Percentiles rank a stretch among this genome's conserved stretches.
phyloP scores from a whole-genome alignment of 2,888 invertebrate species.

The Cephus sareptanus region DNA sequence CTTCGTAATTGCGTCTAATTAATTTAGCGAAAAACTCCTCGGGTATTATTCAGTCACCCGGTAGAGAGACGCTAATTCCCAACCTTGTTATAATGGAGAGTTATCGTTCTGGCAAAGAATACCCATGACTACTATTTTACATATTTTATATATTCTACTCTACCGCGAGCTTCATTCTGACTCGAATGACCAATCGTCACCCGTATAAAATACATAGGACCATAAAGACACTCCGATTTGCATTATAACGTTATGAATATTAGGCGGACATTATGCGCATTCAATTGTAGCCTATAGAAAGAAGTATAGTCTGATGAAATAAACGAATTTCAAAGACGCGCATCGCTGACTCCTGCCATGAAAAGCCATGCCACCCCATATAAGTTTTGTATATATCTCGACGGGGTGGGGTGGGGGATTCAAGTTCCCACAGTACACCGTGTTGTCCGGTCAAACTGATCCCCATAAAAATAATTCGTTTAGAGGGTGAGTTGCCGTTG shows the following conservation, averaged over 20 bases:
- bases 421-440: conserved; percentile 23
- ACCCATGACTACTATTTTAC: not conserved
- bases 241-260: not conserved
- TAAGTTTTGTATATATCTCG: conserved; percentile 1
- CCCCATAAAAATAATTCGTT: conserved; percentile 34
- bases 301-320: conserved; percentile 26
- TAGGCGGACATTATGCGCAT: not conserved
- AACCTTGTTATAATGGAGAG: not conserved
- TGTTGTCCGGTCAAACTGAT: conserved; percentile 12
- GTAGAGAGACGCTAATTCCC: conserved; percentile 2
- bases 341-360: conserved; percentile 9
- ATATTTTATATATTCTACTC: not conserved
- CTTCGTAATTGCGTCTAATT: conserved; percentile 61
- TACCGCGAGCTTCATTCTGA: not conserved
- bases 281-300: not conserved
- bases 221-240: not conserved
- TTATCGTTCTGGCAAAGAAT: not conserved
- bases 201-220: not conserved
- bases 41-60: conserved; percentile 33
- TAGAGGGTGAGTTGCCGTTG: conserved; percentile 24
- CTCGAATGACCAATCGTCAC: not conserved
- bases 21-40: conserved; percentile 63
- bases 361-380: conserved; percentile 3
- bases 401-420: not conserved
- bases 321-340: conserved; percentile 20